Base-by-base conservation (phyloP, 92 coral and sea anemone genomes). In the Phenganax stokvisi region DNA sequence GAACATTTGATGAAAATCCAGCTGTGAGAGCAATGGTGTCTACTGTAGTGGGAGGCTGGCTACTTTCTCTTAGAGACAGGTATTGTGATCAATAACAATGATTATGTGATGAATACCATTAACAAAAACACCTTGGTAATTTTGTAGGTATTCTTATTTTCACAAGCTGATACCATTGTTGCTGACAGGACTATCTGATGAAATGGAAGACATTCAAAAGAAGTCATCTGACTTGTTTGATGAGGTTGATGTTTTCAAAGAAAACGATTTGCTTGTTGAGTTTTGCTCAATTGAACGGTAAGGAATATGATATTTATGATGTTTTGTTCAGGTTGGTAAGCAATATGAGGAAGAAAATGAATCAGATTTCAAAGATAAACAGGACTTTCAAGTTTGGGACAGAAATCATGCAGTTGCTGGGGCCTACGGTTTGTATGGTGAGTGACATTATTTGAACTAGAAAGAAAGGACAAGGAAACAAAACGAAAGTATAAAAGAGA, bases 171-270 rank as follows among this genome's bases (percentile, higher is more conserved):
- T 96, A 27, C 99, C 99, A 17, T 78, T 92, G 71, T 83, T 96
- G 82, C 80, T 96, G 91, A 92, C 92, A 59, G 99, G 99, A 12
- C 82, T 92, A 61, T 90, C 97, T 60, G 99, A 96, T 89, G 99
- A 96, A 62, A 84, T 96, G 74, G 90, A 89, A 65, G 99, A 92
- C 57, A 92, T 96, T 44, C 89, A 87, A 80, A 88, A 82, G 58
- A 90, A 90, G 87, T 82, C 99, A 68, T 87, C 88, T 65, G 81
- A 86, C 28, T 85, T 92, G 57, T 90, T 96, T 93, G 90, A 82
- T 64, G 86, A 96, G 99, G 99, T 96, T 84, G 25, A 2, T 17
- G n/a, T 51, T 52, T 25, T 25, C 51, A 56, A 56, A 10, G 15
- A 9, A 59, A 59, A 13, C 25, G 7, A 20, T 59, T 13, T 13